These are phyloP conservation scores for Ceraclea dissimilis DNA, from an alignment of 2,888 invertebrate species.

Conservation along the genomic window DNA sequence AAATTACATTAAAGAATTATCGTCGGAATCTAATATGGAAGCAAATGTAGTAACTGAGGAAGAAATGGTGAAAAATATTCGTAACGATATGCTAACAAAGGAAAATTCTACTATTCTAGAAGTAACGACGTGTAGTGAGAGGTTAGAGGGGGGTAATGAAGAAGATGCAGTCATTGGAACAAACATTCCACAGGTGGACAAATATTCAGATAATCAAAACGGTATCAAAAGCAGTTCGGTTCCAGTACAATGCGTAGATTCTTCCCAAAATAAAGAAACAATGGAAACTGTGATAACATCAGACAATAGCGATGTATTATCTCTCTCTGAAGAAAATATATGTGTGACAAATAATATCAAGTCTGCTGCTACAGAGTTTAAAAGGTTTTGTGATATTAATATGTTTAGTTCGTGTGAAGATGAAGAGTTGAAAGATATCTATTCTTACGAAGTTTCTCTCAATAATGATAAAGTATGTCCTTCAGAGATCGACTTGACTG, in stretches of 20 bases:
- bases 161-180: conserved; percentile 7
- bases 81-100: conserved; percentile 7
- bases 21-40: conserved; percentile 8
- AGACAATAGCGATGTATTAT: not conserved
- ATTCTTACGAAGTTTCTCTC: conserved; percentile 6
- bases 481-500: too few species aligned
- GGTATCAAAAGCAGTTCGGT: not conserved
- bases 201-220: conserved; percentile 1
- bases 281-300: not conserved
- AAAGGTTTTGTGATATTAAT: conserved; percentile 23
- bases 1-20: conserved; percentile 33
- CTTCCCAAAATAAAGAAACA: not conserved
- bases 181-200: conserved; percentile 6
- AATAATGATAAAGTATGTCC: conserved; percentile 5
- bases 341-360: conserved; percentile 7
- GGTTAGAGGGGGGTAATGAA: conserved; percentile 6
- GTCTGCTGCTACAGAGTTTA: conserved; percentile 20
- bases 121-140: not conserved
- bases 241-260: not conserved
- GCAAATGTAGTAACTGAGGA: conserved; percentile 24
- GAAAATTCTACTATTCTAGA: conserved; percentile 1
- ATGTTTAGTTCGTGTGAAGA: conserved; percentile 20
- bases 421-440: conserved; percentile 4
- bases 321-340: not conserved
- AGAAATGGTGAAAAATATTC: conserved; percentile 18